These are phyloP conservation scores for Ctenopoma multispine DNA, from an alignment of 2,797 vertebrate genomes.

Conservation along the genomic window DNA sequence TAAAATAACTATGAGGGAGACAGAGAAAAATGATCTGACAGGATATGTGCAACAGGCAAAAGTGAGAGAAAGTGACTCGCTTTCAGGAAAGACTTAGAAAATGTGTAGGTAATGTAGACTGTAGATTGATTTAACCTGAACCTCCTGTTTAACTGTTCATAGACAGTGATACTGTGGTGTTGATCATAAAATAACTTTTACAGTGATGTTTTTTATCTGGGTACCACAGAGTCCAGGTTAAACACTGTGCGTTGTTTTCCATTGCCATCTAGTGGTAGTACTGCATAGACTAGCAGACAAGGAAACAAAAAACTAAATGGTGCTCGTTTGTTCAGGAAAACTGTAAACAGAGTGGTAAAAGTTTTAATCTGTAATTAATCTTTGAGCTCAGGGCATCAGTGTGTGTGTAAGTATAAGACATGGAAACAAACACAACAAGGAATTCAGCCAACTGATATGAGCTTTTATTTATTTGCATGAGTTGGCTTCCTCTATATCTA, in stretches of 20 bases:
- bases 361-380: background rate
- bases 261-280: conserved; percentile 77
- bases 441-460: background rate
- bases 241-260: conserved; percentile 15
- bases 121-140: conserved; percentile 30
- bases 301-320: background rate
- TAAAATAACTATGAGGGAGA: background rate
- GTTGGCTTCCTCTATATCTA: background rate
- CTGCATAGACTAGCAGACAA: background rate
- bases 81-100: conserved; percentile 1
- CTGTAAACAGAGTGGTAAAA: conserved; percentile 8
- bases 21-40: background rate
- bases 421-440: background rate
- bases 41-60: background rate
- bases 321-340: conserved; percentile 13
- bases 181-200: conserved; percentile 13
- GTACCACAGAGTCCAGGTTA: background rate
- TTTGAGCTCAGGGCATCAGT: background rate
- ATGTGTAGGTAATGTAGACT: conserved; percentile 13
- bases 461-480: conserved; percentile 8
- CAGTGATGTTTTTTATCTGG: background rate
- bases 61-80: conserved; percentile 7
- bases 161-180: background rate
- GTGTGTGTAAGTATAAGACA: background rate
- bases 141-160: too few relatives aligned